phyloP scores from a whole-genome alignment of 1,140 invertebrate species.

The Drosophila pectinifera region DNA sequence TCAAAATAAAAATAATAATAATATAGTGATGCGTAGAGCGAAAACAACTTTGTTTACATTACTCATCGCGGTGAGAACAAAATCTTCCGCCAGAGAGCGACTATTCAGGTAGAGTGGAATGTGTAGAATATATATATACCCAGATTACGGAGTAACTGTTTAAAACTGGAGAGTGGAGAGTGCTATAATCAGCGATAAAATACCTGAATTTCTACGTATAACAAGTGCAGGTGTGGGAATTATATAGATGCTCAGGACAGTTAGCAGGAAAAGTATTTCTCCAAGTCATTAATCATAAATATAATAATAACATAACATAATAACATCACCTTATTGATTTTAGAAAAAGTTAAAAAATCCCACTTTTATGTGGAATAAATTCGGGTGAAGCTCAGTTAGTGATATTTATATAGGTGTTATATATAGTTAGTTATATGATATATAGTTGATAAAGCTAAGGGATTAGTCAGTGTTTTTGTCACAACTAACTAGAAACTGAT shows the following conservation, averaged over 20 bases:
- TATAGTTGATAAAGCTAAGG: too few relatives aligned
- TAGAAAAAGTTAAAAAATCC: not conserved
- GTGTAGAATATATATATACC: constrained; percentile 6
- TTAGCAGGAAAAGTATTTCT: not conserved
- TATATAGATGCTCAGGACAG: not conserved
- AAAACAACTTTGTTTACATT: constrained; percentile 13
- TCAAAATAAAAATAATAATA: constrained; percentile 2
- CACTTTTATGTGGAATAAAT: not conserved
- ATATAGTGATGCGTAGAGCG: constrained; percentile 6
- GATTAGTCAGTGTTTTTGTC: too few relatives aligned
- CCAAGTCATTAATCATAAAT: not conserved
- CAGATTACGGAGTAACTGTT: constrained; percentile 13
- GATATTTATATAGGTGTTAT: too few relatives aligned
- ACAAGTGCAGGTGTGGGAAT: too few relatives aligned
- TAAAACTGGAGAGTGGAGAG: constrained; percentile 2
- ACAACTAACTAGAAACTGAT: too few relatives aligned
- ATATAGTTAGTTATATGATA: too few relatives aligned
- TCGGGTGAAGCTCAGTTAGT: too few relatives aligned
- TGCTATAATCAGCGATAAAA: constrained; percentile 3
- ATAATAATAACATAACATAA: too few relatives aligned
- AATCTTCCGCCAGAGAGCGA: not conserved
- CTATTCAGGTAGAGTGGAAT: not conserved
- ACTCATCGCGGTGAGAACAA: constrained; percentile 3
- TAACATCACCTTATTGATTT: too few relatives aligned
- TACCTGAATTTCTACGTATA: not conserved